Conservation (phyloP, 2,797 vertebrate genomes). For the Sebastes aleutianus region DNA sequence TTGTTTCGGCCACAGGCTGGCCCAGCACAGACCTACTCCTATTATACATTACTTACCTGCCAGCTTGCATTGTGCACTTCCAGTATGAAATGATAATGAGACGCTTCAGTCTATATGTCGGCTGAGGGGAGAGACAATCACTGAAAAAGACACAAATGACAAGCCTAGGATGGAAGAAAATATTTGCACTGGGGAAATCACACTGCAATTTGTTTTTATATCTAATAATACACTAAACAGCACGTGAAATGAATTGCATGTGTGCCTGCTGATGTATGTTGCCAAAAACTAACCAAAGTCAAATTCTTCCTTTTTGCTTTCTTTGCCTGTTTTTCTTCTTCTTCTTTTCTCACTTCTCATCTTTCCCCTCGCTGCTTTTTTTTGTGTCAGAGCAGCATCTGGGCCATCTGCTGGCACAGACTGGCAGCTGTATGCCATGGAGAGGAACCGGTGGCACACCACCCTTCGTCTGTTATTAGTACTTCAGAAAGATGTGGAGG, state of each 20-base stretch:
- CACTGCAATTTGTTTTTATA: constrained; percentile 55
- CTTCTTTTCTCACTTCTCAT: constrained; percentile 39
- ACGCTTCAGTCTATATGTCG: background rate
- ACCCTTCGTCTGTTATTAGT: constrained; percentile 62
- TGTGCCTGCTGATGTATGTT: constrained; percentile 40
- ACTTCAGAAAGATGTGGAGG: constrained; percentile 41
- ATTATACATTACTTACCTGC: background rate
- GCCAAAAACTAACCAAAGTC: constrained; percentile 56
- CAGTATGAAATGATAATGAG: background rate
- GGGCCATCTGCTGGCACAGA: constrained; percentile 49
- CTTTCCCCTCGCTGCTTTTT: constrained; percentile 26
- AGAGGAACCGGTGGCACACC: constrained; percentile 56
- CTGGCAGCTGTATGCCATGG: constrained; percentile 42
- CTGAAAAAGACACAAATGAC: constrained; percentile 17
- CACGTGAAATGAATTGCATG: constrained; percentile 56
- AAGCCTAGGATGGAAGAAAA: constrained; percentile 11
- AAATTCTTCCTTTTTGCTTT: constrained; percentile 40
- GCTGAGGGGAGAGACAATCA: background rate
- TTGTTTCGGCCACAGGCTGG: background rate
- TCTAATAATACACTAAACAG: constrained; percentile 55
- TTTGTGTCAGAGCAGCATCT: constrained; percentile 31
- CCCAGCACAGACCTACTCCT: background rate
- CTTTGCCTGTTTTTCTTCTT: constrained; percentile 39
- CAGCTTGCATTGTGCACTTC: constrained; percentile 4
- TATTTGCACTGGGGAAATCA: constrained; percentile 32